Evolutionary conservation across 2,113 vertebrate genomes (phyloP), one percentile per base, ranked within the genome.

Genomic region (Syrrhaptes paradoxus): DNA sequence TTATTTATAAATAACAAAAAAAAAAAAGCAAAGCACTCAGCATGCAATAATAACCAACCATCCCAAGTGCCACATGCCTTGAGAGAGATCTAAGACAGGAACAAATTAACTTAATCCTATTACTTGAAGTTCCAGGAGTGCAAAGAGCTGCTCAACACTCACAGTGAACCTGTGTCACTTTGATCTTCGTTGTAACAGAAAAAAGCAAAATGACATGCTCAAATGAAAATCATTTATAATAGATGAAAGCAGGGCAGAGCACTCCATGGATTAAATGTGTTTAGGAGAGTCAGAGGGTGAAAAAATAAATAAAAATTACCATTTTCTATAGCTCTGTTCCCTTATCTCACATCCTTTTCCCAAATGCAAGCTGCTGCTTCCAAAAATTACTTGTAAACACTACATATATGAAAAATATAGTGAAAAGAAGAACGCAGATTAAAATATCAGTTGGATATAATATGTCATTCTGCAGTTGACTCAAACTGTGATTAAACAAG

Each of bases 181-280:
- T 97, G 97, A 98, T 98, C 97, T 97, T 34, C 91, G 67, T 5
- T 71, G 92, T 74, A 94, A 97, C 91, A 95, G 90, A 93, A 97
- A 86, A 95, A 95, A 89, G 75, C 92, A 97, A 97, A 93, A 87
- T 55, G 94, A 96, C 94, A 90, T 16, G 85, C 86, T 96, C 91
- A 96, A 96, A 97, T 92, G 80, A 94, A 97, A 97, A 91, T 96
- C 63, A 97, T 89, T 93, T 71, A 92, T 88, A 95, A 98, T 57
- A 93, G 93, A 97, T 96, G 79, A 97, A 96, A 97, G 89, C 92
- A 77, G 59, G 78, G 74, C 71, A 74, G 57, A 63, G 92, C 81
- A 73, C 72, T 77, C 93, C 28, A n/a, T n/a, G 93, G 95, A 96
- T 97, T 84, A 54, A 91, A 79, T 76, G 87, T 77, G 66, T 85